Evolutionary conservation across 1,140 invertebrate genomes (phyloP), one percentile per base, ranked within the genome.

Genomic region (Gonatopus flavifemur): DNA sequence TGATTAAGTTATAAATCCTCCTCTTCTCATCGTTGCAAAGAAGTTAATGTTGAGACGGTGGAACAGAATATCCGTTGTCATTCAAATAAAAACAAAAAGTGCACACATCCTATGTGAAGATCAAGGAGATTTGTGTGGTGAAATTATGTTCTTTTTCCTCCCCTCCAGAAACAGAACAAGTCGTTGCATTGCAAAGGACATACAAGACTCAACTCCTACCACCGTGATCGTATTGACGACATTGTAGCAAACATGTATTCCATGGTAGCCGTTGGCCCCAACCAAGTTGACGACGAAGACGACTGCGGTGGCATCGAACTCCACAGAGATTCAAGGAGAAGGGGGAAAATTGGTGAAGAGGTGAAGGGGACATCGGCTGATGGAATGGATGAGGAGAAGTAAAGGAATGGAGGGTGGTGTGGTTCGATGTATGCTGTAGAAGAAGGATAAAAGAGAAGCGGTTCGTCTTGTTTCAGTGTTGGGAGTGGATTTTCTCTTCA

Each of bases 401-500:
- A 5, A 35, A 15, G 18, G 20, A 28, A 31, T 33, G 12, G 10
- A 9, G 13, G 33, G 21, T 20, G 21, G 24, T n/a, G n/a, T 31
- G 28, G 30, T 39, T 47, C 35, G n/a, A n/a, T n/a, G n/a, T n/a
- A n/a, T n/a, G n/a, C n/a, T n/a, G n/a, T n/a, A 44, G 13, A 35
- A 24, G 31, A 24, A 47, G 30, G 46, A 59, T 13, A 25, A 15
- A 48, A 7, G 33, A 39, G 39, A 30, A 32, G 49, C 57, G 55
- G 48, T 63, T 64, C 39, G 49, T 54, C 61, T 64, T 62, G 65
- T 63, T 72, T 64, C 62, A 59, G 54, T 58, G 48, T 42, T 55
- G 57, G 56, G 59, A 69, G 59, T 66, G 61, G 62, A 70, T 72
- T 69, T 68, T 67, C 64, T 62, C 55, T n/a, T 53, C 51, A 37